Base-by-base conservation (phyloP, 2,113 vertebrate species). In the Delphinus delphis region DNA sequence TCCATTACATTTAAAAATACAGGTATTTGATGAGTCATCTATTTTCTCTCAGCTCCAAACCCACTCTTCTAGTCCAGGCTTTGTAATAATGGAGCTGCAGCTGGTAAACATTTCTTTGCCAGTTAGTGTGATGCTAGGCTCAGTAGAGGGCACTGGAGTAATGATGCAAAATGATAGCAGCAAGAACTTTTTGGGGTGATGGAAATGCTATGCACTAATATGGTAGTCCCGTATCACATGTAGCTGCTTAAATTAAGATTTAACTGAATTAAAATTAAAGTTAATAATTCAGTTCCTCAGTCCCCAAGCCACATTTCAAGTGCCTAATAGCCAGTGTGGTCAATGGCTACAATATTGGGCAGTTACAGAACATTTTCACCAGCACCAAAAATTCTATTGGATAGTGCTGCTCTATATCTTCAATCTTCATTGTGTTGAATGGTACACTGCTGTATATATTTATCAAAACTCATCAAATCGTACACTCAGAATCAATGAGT, bases 111-210 rank as follows among this genome's bases (percentile, higher is more conserved):
- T 41, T 65, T 73, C 28, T 84, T 68, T 33, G 28, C 21, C 2
- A 62, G 5, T 11, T 60, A 47, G 12, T 76, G 44, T 36, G 76
- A 55, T 50, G 14, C 15, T 25, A 13, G 4, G 0, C 0, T 81
- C 96, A 81, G 71, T 80, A 96, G 77, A 94, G 95, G 83, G 33
- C 38, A 33, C 5, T 93, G 60, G 53, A 92, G 84, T 15, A 82
- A 67, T 67, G 50, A 2, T 86, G 91, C 15, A 65, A 65, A 23
- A 26, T 6, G 36, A 90, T 25, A 15, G 5, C 20, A 50, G 11
- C 2, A 58, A 62, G 53, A 84, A n/a, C 0, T 90, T 92, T 71
- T 70, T 7, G 80, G 84, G 5, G 31, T n/a, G 21, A 82, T 65
- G 44, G 53, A 97, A 92, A 82, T 71, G 17, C 55, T 18, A 2